Evolutionary conservation across 2,888 invertebrate species (phyloP).

Genomic region (Perdita meconis): DNA sequence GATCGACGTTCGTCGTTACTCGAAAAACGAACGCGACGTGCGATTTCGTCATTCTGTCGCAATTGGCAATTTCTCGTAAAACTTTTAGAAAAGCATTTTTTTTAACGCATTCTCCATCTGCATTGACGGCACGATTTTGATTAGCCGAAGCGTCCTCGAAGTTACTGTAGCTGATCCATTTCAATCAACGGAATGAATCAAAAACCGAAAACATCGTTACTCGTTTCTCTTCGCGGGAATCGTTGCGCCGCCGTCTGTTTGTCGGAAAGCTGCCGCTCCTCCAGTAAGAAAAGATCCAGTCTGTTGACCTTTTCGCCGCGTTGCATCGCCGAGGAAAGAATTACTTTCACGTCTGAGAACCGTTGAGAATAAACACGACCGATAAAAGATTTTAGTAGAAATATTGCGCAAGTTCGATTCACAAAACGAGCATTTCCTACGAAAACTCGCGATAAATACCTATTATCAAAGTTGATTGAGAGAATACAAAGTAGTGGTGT

Average conservation of each 20-base stretch:
- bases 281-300: conserved; percentile 29
- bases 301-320: conserved; percentile 62
- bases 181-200: no score
- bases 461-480: conserved; percentile 50
- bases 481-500: conserved; percentile 49
- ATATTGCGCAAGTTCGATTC: conserved; percentile 29
- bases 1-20: no score
- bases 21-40: no score
- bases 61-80: conserved; percentile 2
- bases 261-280: conserved; percentile 44
- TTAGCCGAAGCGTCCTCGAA: conserved; percentile 50
- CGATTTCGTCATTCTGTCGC: no score
- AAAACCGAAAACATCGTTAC: conserved; percentile 5
- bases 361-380: conserved; percentile 23
- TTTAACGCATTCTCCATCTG: conserved; percentile 60
- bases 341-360: conserved; percentile 30
- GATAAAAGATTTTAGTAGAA: conserved; percentile 18
- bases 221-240: conserved; percentile 21
- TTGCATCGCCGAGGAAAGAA: conserved; percentile 39
- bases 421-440: conserved; percentile 32
- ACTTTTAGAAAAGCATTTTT: conserved; percentile 71
- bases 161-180: no score
- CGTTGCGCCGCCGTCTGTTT: conserved; percentile 23
- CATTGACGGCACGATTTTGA: conserved; percentile 73
- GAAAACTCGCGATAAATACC: conserved; percentile 30